Conservation (phyloP, 2,797 vertebrate species). For the Bradypodion pumilum region DNA sequence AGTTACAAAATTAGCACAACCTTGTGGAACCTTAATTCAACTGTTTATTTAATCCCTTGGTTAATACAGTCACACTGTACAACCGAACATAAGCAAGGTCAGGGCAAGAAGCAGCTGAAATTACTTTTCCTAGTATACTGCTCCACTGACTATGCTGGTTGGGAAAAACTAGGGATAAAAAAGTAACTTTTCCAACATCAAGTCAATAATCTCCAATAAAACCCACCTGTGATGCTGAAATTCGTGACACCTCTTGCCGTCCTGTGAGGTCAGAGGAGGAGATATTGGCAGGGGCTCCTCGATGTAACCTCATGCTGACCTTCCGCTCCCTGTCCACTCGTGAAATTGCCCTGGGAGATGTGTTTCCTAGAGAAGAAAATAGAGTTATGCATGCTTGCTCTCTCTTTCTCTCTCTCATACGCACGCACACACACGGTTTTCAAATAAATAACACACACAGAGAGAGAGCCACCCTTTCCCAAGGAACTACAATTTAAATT, state of each 20-base stretch:
- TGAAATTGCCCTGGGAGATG: slow-evolving; percentile 92
- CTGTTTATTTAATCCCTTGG: neutral
- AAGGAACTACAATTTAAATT: neutral
- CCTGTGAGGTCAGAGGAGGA: slow-evolving; percentile 95
- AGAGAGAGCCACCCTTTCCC: no score
- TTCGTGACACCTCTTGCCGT: slow-evolving; percentile 91
- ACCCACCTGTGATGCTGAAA: slow-evolving; percentile 92
- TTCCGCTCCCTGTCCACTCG: slow-evolving; percentile 96
- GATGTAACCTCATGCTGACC: slow-evolving; percentile 96
- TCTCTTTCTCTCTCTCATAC: no score
- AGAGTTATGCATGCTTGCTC: no score
- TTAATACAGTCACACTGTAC: neutral
- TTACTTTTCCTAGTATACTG: no score
- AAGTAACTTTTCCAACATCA: no score
- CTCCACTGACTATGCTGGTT: no score
- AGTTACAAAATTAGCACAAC: neutral
- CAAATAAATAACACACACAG: neutral
- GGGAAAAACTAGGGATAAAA: no score
- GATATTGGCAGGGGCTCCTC: slow-evolving; percentile 92
- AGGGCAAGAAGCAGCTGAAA: no score
- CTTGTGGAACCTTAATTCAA: neutral
- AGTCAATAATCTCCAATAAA: accelerated
- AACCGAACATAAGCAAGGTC: neutral
- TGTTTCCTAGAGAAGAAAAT: slow-evolving; percentile 81
- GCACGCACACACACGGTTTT: no score